These are phyloP conservation scores for Atta colombica DNA, from an alignment of 1,140 invertebrate species.

Conservation along the genomic window DNA sequence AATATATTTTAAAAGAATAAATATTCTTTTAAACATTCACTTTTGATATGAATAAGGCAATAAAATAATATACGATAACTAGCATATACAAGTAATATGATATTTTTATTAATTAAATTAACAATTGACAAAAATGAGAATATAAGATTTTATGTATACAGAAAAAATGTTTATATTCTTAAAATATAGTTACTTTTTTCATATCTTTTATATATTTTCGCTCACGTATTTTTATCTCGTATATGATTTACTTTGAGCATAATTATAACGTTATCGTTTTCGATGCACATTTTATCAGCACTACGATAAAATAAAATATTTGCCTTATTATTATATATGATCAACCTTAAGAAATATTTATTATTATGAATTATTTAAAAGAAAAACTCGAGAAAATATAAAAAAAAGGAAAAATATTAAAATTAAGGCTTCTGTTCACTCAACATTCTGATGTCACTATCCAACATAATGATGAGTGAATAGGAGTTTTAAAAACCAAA, in stretches of 20 bases:
- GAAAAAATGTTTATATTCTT: neutral
- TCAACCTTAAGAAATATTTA: too few relatives aligned
- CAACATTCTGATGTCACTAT: too few relatives aligned
- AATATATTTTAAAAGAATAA: neutral
- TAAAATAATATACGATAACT: neutral
- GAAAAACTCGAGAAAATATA: too few relatives aligned
- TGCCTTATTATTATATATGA: neutral
- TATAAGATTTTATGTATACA: neutral
- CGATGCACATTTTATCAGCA: neutral
- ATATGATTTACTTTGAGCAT: neutral
- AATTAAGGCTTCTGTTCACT: too few relatives aligned
- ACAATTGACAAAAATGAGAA: neutral
- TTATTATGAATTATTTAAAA: too few relatives aligned
- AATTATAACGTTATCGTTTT: neutral
- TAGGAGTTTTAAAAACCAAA: too few relatives aligned
- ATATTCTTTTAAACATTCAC: neutral
- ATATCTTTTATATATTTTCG: neutral
- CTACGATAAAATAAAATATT: constrained; percentile 2
- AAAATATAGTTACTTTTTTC: neutral
- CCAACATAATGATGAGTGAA: too few relatives aligned
- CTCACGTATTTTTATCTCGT: neutral
- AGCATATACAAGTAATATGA: neutral
- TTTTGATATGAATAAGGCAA: neutral
- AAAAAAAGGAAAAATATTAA: too few relatives aligned
- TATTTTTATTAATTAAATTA: neutral